A percentile compares a stretch with the other conserved stretches of the same genome.
These are phyloP conservation scores for Gymnoscelis rufifasciata DNA, from an alignment of 2,888 invertebrate genomes.

Conservation along the genomic window DNA sequence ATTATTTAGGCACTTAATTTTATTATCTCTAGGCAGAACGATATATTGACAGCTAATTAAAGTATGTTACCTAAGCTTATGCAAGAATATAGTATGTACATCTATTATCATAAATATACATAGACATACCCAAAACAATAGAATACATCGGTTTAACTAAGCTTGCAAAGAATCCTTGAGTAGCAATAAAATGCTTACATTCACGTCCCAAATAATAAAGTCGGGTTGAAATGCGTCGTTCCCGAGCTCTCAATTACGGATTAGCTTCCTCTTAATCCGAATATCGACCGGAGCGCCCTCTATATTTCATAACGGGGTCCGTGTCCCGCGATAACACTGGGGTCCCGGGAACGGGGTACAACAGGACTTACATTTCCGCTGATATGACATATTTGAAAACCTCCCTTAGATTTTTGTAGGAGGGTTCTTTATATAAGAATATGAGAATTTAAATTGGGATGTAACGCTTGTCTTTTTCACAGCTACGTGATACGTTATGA, in stretches of 20 bases:
- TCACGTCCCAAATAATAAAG: slow-evolving; percentile 20
- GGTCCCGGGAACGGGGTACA: slow-evolving; percentile 1
- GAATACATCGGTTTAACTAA: not conserved
- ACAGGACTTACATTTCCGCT: slow-evolving; percentile 6
- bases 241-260: slow-evolving; percentile 51
- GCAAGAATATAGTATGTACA: too few relatives aligned
- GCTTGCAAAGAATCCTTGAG: not conserved
- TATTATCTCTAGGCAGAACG: too few relatives aligned
- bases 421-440: too few relatives aligned
- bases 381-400: too few relatives aligned
- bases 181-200: slow-evolving; percentile 7
- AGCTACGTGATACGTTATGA: too few relatives aligned
- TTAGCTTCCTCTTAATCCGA: slow-evolving; percentile 57
- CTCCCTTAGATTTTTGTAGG: too few relatives aligned
- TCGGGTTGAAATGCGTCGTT: slow-evolving; percentile 50
- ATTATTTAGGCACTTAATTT: too few relatives aligned
- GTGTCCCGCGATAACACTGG: slow-evolving; percentile 31
- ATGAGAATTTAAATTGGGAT: too few relatives aligned
- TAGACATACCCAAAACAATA: not conserved
- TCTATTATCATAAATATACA: too few relatives aligned
- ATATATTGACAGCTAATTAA: too few relatives aligned
- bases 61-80: too few relatives aligned
- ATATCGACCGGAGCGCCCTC: slow-evolving; percentile 54
- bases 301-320: slow-evolving; percentile 62
- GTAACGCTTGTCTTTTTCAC: too few relatives aligned